These are phyloP conservation scores for Tursiops truncatus DNA, from an alignment of 2,113 vertebrate species.

Conservation along the genomic window DNA sequence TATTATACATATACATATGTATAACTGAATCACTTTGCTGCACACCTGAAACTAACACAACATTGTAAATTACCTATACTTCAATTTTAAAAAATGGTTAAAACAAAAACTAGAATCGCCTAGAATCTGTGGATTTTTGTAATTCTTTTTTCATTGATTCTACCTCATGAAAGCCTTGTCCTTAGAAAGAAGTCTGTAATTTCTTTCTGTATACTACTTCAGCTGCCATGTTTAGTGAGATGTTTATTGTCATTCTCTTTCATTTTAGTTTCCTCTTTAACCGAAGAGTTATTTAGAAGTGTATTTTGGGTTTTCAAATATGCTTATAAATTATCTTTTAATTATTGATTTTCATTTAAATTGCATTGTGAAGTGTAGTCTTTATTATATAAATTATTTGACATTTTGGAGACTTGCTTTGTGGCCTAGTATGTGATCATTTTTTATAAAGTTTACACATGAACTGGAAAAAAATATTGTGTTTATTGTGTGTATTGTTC, in stretches of 20 bases:
- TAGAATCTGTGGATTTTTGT: background rate
- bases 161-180: background rate
- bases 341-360: background rate
- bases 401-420: background rate
- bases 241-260: background rate
- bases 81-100: background rate
- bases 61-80: background rate
- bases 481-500: background rate
- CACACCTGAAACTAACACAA: background rate
- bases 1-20: background rate
- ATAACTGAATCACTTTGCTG: background rate
- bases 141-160: background rate
- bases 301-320: background rate
- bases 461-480: background rate
- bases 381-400: background rate
- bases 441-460: background rate
- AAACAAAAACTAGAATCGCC: background rate
- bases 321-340: background rate
- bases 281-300: background rate
- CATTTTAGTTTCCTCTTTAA: constrained; percentile 15
- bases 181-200: background rate
- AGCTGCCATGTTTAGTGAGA: background rate
- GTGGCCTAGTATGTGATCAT: background rate
- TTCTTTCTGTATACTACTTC: background rate
- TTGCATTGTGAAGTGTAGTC: background rate